Evolutionary conservation across 2,888 invertebrate genomes (phyloP).

Genomic region (Euclidia mi): DNA sequence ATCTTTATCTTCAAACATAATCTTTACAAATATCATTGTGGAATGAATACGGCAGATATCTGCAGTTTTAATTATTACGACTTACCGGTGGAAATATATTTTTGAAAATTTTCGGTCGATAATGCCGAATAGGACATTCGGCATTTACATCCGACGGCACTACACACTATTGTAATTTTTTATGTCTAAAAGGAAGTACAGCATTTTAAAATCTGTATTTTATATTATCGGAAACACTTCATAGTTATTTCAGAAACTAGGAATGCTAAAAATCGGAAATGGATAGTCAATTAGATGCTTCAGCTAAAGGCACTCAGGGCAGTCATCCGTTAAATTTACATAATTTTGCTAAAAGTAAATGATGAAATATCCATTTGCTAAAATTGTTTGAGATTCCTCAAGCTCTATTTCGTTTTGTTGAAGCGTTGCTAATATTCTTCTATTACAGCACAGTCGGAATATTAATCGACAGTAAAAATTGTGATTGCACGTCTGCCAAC

Average conservation of each 20-base stretch:
- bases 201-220: too few species aligned
- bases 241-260: background rate
- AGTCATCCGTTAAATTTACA: constrained; percentile 36
- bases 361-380: constrained; percentile 42
- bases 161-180: too few species aligned
- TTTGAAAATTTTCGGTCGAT: too few species aligned
- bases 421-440: constrained; percentile 20
- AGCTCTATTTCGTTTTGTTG: constrained; percentile 33
- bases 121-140: too few species aligned
- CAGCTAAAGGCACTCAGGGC: constrained; percentile 33
- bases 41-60: too few species aligned
- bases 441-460: constrained; percentile 52
- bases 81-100: too few species aligned
- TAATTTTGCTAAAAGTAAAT: constrained; percentile 39
- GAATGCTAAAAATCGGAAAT: constrained; percentile 1
- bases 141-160: too few species aligned
- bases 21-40: too few species aligned
- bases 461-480: constrained; percentile 59
- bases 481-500: constrained; percentile 40
- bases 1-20: too few species aligned
- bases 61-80: too few species aligned
- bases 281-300: constrained; percentile 22
- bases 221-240: too few species aligned
- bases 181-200: too few species aligned
- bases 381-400: constrained; percentile 34